phyloP scores from a whole-genome alignment of 2,888 invertebrate genomes.

The Nymphalis urticae region DNA sequence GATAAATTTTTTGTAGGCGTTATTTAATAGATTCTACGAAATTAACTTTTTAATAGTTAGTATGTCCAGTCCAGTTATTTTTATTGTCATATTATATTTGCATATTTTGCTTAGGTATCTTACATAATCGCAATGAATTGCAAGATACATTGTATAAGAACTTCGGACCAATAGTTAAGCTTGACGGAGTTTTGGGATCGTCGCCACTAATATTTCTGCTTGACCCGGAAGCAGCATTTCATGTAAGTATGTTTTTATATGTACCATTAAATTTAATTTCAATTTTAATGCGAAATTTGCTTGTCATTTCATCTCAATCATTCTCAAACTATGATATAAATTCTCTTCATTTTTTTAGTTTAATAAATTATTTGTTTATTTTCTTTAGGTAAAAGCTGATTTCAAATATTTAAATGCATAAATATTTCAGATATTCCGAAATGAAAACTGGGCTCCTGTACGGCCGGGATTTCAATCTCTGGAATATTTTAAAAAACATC shows the following conservation, averaged over 20 bases:
- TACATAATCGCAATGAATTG: slow-evolving; percentile 27
- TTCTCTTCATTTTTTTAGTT: no score
- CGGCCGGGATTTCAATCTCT: slow-evolving; percentile 57
- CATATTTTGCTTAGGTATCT: slow-evolving; percentile 44
- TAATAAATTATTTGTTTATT: no score
- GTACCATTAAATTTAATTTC: neutral
- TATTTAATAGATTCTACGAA: no score
- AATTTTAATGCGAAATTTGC: no score
- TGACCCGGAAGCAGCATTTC: slow-evolving; percentile 52
- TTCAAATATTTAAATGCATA: neutral
- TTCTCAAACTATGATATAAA: no score
- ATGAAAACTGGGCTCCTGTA: slow-evolving; percentile 55
- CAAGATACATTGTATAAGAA: slow-evolving; percentile 43
- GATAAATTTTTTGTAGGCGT: neutral
- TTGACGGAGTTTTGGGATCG: slow-evolving; percentile 47
- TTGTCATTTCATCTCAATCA: no score
- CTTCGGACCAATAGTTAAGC: slow-evolving; percentile 56
- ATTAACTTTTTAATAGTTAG: no score
- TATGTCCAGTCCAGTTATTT: neutral
- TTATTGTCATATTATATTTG: slow-evolving; percentile 50
- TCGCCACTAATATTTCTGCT: slow-evolving; percentile 48
- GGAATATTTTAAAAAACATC: slow-evolving; percentile 54
- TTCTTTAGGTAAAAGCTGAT: no score
- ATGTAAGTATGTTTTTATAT: slow-evolving; percentile 42
- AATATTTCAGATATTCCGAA: slow-evolving; percentile 55